Percentiles rank a stretch among this genome's conserved stretches.
Conservation (phyloP, 2,797 vertebrate genomes). For the Vultur gryphus region DNA sequence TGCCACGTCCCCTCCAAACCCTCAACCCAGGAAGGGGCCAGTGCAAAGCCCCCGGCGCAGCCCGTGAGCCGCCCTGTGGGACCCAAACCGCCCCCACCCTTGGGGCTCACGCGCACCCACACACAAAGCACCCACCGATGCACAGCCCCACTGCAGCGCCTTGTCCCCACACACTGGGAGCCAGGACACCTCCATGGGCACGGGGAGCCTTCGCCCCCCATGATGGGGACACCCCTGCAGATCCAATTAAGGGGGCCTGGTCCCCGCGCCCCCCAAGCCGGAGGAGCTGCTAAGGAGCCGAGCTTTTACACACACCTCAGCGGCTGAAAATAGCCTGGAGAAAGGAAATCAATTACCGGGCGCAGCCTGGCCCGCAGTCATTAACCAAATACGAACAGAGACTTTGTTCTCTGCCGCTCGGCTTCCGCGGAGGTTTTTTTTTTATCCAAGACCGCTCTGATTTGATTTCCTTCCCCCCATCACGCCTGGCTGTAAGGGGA, state of each 20-base stretch:
- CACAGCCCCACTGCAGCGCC: not conserved
- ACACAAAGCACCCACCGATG: fast-evolving
- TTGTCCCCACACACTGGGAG: fast-evolving
- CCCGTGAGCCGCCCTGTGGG: fast-evolving
- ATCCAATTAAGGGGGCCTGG: not conserved
- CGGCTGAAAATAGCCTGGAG: constrained; percentile 13
- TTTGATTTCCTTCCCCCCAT: not conserved
- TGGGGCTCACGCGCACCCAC: not conserved
- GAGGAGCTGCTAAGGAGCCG: not conserved
- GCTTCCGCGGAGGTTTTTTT: not conserved
- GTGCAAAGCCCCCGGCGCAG: fast-evolving
- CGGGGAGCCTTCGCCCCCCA: fast-evolving
- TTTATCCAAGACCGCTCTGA: not conserved
- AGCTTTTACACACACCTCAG: not conserved
- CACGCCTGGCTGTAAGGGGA: not conserved
- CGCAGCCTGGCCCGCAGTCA: not conserved
- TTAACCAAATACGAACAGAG: not conserved
- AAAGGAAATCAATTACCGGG: constrained; percentile 30
- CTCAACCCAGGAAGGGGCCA: fast-evolving
- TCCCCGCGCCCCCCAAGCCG: not conserved
- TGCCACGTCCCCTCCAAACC: not conserved
- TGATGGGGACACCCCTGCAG: not conserved
- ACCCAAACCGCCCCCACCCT: not conserved
- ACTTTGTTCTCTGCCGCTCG: not conserved
- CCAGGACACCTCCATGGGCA: not conserved